Evolutionary conservation across 2,113 vertebrate genomes (phyloP), one percentile per base, ranked within the genome.

Genomic region (Vulpes vulpes): DNA sequence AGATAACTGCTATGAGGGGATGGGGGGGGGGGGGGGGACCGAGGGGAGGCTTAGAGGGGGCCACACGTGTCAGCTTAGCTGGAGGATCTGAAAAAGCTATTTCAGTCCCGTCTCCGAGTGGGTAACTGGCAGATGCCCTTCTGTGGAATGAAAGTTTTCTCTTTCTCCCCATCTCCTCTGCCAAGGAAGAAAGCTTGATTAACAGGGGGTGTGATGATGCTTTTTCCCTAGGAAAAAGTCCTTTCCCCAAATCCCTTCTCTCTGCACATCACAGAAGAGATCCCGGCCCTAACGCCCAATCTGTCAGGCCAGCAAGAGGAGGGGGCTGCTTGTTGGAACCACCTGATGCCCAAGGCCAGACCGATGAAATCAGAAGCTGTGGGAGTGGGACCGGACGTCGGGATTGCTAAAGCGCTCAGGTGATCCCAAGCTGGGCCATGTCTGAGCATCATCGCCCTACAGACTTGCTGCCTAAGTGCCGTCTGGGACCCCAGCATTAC

Each of bases 41-140:
- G 38, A 38, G 57, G 2, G n/a, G 59, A 60, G 84, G 79, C n/a
- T 14, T 60, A 79, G 27, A 74, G 80, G 89, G 89, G 74, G 85
- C 51, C 71, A n/a, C 69, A 23, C 5, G 73, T 43, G 83, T 95
- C 89, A 84, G 89, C 91, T 80, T 90, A 69, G 64, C 96, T 17
- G 74, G 73, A 91, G 76, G 84, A 92, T 96, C 96, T 79, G 82
- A 67, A 57, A 76, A 89, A 83, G 90, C 95, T 73, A 73, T 95
- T 96, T 92, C 86, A 32, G 74, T 84, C 87, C 19, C 25, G 0
- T 62, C 93, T 87, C 90, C 89, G 51, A 14, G 93, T 27, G 71
- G 88, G 94, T 71, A 81, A 94, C 92, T 43, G 94, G 96, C 94
- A 65, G 95, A 43, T 74, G 80, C 91, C 92, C 94, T 86, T 97